Percentiles rank a stretch among this genome's conserved stretches.
phyloP scores from a whole-genome alignment of 2,888 invertebrate genomes.

The Agrotis puta region DNA sequence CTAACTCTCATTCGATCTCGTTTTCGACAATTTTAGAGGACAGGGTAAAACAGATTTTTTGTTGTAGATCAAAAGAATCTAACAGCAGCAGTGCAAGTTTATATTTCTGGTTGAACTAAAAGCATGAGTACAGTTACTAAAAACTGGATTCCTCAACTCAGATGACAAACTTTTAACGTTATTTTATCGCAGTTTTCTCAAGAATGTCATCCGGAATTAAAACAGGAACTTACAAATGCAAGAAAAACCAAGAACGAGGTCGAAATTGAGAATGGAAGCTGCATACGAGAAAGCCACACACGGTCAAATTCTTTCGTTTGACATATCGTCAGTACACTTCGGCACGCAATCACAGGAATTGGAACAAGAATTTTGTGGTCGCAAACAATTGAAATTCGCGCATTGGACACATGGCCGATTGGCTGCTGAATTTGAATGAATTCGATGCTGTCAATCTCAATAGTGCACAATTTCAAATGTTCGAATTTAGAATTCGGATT shows the following conservation, averaged over 20 bases:
- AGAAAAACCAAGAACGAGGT: constrained; percentile 54
- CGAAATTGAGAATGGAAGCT: constrained; percentile 78
- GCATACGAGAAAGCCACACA: constrained; percentile 79
- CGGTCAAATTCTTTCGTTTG: constrained; percentile 72
- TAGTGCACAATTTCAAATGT: constrained; percentile 34
- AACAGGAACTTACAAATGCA: constrained; percentile 22
- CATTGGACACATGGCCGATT: constrained; percentile 22
- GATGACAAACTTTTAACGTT: not conserved
- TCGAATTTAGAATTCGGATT: constrained; percentile 28
- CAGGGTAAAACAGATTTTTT: too few relatives aligned
- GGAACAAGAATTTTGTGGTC: constrained; percentile 55
- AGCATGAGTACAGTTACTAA: not conserved
- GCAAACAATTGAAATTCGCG: constrained; percentile 58
- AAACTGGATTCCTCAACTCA: not conserved
- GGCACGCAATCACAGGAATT: constrained; percentile 64
- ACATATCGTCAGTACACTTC: constrained; percentile 75
- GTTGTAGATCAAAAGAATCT: too few relatives aligned
- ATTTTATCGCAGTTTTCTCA: constrained; percentile 3
- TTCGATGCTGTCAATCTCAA: constrained; percentile 14
- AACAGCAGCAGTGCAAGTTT: not conserved
- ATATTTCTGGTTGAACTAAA: not conserved
- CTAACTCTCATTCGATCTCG: not conserved
- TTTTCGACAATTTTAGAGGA: not conserved
- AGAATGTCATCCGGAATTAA: constrained; percentile 30
- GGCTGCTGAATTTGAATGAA: constrained; percentile 48